Evolutionary conservation across 2,113 vertebrate species (phyloP).

Genomic region (Crotalus horridus): DNA sequence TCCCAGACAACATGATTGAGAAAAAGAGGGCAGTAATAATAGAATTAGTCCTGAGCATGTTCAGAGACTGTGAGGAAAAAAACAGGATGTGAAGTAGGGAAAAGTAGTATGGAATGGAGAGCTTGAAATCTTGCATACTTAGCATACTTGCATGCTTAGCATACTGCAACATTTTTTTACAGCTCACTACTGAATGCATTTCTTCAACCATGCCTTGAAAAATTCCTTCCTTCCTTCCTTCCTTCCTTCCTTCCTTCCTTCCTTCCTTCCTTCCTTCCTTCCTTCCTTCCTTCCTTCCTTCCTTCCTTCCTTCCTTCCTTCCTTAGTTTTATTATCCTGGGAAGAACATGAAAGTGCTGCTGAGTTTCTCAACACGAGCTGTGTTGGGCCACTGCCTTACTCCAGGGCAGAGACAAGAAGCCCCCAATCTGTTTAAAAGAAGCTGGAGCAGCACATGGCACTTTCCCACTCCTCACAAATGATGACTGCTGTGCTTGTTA

Average conservation of each 20-base stretch:
- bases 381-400: conserved; percentile 68
- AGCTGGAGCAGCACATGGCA: conserved; percentile 86
- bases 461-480: conserved; percentile 97
- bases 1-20: not conserved
- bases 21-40: not conserved
- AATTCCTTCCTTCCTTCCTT: no score
- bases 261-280: not conserved
- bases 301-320: not conserved
- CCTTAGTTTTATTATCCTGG: conserved; percentile 58
- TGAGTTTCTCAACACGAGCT: conserved; percentile 61
- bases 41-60: not conserved
- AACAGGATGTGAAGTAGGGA: not conserved
- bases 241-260: rapidly evolving
- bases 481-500: conserved; percentile 87
- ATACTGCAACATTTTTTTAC: not conserved
- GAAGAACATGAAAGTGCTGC: conserved; percentile 46
- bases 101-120: not conserved
- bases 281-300: not conserved
- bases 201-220: not conserved
- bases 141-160: not conserved
- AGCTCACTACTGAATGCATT: not conserved
- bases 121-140: not conserved
- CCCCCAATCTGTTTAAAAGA: conserved; percentile 62
- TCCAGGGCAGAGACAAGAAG: conserved; percentile 68
- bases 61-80: not conserved